Evolutionary conservation across 2,888 invertebrate genomes (phyloP), one percentile per base, ranked within the genome.

Genomic region (Scaptomyza reducta): DNA sequence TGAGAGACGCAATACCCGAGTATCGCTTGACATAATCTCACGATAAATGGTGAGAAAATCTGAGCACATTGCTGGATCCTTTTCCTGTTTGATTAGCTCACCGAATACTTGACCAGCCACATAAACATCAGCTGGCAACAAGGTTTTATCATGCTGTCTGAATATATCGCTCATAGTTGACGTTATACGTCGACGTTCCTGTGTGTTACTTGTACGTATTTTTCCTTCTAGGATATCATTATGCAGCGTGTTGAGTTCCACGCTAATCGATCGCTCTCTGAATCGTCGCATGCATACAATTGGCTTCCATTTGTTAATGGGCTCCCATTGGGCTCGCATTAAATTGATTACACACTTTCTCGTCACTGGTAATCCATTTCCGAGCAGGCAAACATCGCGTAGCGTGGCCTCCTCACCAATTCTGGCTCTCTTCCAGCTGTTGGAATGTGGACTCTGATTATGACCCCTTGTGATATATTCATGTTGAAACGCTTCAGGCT

Each of bases 41-140:
- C 94, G 93, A 31, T 89, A 90, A 38, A 91, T 87, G 50, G 88
- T 80, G 27, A 91, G 57, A 56, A 91, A 59, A 56, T 90, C 85
- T 3, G 63, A 49, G 29, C 88, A 77, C 2, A 90, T 29, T 1
- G 79, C 77, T 0, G 60, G 59, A 35, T 88, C 90, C 29, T 59
- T 70, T 0, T 59, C 70, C n/a, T 77, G 69, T 0, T 76, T 67
- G 16, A 86, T 62, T 3, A 89, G 68, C 3, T 63, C 63, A 14
- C 74, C 74, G 13, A 92, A 71, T 18, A 92, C 87, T 55, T 87
- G 75, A 1, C 88, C 92, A 18, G 93, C 90, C 61, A 93, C 92
- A 82, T 93, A 93, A 46, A 94, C 92, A 89, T 94, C 94, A 6
- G 94, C 93, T 1, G 94, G 94, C 65, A 94, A 92, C 1, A 94